These are phyloP conservation scores for Panonychus citri DNA, from an alignment of 1,140 invertebrate species.

Conservation along the genomic window DNA sequence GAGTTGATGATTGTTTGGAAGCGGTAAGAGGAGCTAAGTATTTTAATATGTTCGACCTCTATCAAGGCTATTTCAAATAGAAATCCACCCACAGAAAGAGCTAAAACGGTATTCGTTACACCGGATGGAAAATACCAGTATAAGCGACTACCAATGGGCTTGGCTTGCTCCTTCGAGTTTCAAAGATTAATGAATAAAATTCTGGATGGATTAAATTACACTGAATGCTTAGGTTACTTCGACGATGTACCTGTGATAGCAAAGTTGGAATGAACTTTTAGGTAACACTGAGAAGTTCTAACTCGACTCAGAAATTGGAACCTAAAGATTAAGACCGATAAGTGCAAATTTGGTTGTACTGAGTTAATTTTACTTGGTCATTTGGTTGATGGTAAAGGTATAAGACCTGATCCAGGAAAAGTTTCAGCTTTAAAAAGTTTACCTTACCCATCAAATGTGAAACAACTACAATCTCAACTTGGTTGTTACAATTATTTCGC, in stretches of 20 bases:
- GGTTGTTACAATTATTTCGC: slow-evolving; percentile 18
- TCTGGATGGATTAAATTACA: neutral
- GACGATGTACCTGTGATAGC: slow-evolving; percentile 10
- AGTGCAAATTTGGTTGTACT: slow-evolving; percentile 18
- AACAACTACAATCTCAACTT: slow-evolving; percentile 23
- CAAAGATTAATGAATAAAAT: neutral
- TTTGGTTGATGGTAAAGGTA: slow-evolving; percentile 16
- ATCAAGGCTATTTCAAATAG: slow-evolving; percentile 25
- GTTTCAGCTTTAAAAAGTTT: slow-evolving; percentile 16
- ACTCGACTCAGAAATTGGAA: slow-evolving; percentile 11
- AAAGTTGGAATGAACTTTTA: slow-evolving; percentile 14
- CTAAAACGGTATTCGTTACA: slow-evolving; percentile 21
- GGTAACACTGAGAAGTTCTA: slow-evolving; percentile 14
- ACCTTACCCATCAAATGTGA: slow-evolving; percentile 14
- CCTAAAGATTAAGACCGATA: slow-evolving; percentile 20
- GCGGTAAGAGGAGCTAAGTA: neutral
- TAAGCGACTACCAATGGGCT: slow-evolving; percentile 14
- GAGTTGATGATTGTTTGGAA: slow-evolving; percentile 16
- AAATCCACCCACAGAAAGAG: slow-evolving; percentile 1
- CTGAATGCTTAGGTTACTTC: neutral
- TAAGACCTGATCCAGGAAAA: slow-evolving; percentile 20
- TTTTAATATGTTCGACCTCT: slow-evolving; percentile 21
- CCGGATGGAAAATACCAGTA: slow-evolving; percentile 12
- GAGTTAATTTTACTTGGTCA: slow-evolving; percentile 20
- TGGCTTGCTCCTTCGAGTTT: slow-evolving; percentile 15